Percentiles rank a stretch among this genome's conserved stretches.
Evolutionary conservation across 2,113 vertebrate genomes (phyloP).

Genomic region (Mastomys coucha): DNA sequence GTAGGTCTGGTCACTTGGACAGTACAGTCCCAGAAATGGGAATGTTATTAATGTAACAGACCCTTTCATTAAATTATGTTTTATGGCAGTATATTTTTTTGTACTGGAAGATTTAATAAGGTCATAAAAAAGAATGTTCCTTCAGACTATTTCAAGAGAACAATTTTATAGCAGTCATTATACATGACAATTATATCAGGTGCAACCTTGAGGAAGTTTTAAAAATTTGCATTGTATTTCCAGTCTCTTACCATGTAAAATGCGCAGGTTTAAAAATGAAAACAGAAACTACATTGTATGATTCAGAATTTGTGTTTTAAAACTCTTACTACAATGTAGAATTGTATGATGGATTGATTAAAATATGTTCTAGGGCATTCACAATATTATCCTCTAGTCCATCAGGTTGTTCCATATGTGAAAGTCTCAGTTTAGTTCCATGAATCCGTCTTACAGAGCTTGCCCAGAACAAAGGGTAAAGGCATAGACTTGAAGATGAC

Average conservation of each 20-base stretch:
- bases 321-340: not conserved
- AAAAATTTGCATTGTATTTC: constrained; percentile 7
- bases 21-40: not conserved
- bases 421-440: not conserved
- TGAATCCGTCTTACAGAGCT: not conserved
- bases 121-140: constrained; percentile 8
- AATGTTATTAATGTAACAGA: not conserved
- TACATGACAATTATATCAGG: not conserved
- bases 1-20: not conserved
- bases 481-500: too few relatives aligned
- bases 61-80: constrained; percentile 30
- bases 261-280: not conserved
- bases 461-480: not conserved
- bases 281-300: not conserved
- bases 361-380: not conserved
- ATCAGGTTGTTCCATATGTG: not conserved
- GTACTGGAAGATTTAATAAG: not conserved
- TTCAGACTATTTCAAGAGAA: constrained; percentile 8
- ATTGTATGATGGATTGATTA: not conserved
- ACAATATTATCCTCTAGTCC: not conserved
- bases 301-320: not conserved
- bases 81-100: constrained; percentile 36
- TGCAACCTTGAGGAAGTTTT: not conserved
- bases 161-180: not conserved
- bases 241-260: not conserved